These are phyloP conservation scores for Timema cristinae DNA, from an alignment of 2,888 invertebrate species.

Conservation along the genomic window DNA sequence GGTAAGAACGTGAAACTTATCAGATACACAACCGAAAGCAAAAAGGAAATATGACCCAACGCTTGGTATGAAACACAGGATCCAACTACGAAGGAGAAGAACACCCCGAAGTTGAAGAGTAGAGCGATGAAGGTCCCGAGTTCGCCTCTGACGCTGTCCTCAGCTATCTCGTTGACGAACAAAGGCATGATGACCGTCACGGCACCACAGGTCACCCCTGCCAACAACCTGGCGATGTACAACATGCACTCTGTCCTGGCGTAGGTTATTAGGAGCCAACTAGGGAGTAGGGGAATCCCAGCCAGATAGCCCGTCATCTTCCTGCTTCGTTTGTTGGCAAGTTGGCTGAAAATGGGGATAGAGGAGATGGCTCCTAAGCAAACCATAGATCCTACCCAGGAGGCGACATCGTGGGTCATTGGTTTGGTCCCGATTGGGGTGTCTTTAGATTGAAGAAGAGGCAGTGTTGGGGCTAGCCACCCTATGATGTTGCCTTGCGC, in stretches of 20 bases:
- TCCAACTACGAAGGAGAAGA: slow-evolving; percentile 51
- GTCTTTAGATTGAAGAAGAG: slow-evolving; percentile 44
- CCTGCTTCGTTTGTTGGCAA: slow-evolving; percentile 9
- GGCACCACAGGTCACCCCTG: slow-evolving; percentile 57
- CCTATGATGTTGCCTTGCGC: slow-evolving; percentile 55
- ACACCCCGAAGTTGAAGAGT: slow-evolving; percentile 48
- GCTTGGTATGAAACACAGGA: slow-evolving; percentile 48
- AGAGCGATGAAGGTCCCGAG: slow-evolving; percentile 56
- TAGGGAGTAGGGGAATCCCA: slow-evolving; percentile 9
- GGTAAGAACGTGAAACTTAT: slow-evolving; percentile 51
- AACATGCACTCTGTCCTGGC: not conserved
- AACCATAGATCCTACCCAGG: slow-evolving; percentile 54
- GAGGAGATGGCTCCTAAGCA: slow-evolving; percentile 50
- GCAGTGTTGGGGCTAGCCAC: slow-evolving; percentile 57
- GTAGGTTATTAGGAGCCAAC: slow-evolving; percentile 19
- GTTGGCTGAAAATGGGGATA: slow-evolving; percentile 16
- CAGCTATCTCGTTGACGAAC: slow-evolving; percentile 60
- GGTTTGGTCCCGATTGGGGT: slow-evolving; percentile 50
- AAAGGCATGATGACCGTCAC: slow-evolving; percentile 54
- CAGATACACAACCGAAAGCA: slow-evolving; percentile 49
- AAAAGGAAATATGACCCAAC: slow-evolving; percentile 50
- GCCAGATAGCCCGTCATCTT: slow-evolving; percentile 18
- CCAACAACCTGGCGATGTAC: slow-evolving; percentile 47
- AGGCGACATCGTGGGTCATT: slow-evolving; percentile 47
- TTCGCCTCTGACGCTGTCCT: slow-evolving; percentile 52